Conservation (phyloP, 1,140 invertebrate genomes). For the Reticulitermes speratus region DNA sequence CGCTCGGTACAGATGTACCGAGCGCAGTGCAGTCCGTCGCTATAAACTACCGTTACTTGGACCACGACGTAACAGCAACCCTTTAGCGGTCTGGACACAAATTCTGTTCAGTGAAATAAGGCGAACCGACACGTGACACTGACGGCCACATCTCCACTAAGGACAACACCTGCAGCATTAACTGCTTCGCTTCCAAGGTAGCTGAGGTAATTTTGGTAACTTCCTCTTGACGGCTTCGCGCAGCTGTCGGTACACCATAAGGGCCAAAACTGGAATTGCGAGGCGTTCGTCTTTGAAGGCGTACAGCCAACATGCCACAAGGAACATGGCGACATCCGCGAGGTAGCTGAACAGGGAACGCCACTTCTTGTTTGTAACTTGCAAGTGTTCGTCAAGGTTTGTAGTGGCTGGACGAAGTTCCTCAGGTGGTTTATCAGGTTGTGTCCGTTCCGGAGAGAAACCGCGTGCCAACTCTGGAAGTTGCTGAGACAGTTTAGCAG, state of each 20-base stretch:
- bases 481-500: neutral
- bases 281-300: slow-evolving; percentile 73
- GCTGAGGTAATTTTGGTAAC: slow-evolving; percentile 43
- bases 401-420: neutral
- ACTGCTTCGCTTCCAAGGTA: neutral
- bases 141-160: neutral
- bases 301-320: slow-evolving; percentile 74
- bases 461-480: neutral
- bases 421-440: neutral
- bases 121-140: neutral
- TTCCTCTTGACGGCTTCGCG: slow-evolving; percentile 57
- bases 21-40: too few relatives aligned
- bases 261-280: slow-evolving; percentile 69
- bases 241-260: slow-evolving; percentile 73
- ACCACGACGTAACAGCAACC: neutral
- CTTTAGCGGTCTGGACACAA: neutral
- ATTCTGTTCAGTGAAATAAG: neutral
- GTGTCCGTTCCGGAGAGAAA: neutral
- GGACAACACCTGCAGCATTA: neutral
- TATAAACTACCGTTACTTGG: neutral
- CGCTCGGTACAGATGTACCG: too few relatives aligned
- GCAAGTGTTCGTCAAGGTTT: neutral
- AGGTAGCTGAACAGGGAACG: slow-evolving; percentile 63
- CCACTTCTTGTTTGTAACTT: slow-evolving; percentile 58
- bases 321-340: slow-evolving; percentile 66